phyloP scores from a whole-genome alignment of 2,113 vertebrate genomes.

The Gavia stellata region DNA sequence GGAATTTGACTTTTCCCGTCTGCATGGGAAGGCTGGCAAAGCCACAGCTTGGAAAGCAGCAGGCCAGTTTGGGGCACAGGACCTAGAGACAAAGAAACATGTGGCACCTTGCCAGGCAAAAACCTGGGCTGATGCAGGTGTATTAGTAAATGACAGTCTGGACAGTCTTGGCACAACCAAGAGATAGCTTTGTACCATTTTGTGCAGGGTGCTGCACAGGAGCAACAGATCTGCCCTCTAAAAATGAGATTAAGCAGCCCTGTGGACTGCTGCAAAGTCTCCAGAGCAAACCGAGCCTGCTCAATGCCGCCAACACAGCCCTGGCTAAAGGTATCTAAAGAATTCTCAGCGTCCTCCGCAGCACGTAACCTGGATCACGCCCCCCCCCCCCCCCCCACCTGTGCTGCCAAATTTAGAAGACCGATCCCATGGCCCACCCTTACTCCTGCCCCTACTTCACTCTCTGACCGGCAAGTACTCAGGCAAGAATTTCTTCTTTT shows the following conservation, averaged over 20 bases:
- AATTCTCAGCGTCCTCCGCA: not conserved
- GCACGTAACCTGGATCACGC: accelerated
- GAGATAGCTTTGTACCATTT: not conserved
- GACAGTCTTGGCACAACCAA: not conserved
- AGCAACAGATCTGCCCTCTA: not conserved
- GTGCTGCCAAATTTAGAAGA: not conserved
- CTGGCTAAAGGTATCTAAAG: not conserved
- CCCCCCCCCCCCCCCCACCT: not conserved
- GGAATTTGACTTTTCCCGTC: not conserved
- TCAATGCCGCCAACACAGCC: not conserved
- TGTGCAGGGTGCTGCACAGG: not conserved
- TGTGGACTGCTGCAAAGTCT: not conserved
- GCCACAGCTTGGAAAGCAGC: not conserved
- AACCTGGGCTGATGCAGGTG: not conserved
- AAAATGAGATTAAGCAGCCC: not conserved
- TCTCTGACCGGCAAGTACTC: not conserved
- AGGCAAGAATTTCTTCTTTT: not conserved
- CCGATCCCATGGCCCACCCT: not conserved
- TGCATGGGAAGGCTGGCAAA: not conserved
- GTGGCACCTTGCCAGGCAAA: not conserved
- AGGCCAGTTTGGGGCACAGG: not conserved
- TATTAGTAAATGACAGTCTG: not conserved
- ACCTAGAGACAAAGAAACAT: not conserved
- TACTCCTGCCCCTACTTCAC: not conserved
- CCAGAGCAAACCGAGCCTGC: not conserved